These are phyloP conservation scores for Brachyrhaphis roseni DNA, from an alignment of 2,797 vertebrate genomes.

Conservation along the genomic window DNA sequence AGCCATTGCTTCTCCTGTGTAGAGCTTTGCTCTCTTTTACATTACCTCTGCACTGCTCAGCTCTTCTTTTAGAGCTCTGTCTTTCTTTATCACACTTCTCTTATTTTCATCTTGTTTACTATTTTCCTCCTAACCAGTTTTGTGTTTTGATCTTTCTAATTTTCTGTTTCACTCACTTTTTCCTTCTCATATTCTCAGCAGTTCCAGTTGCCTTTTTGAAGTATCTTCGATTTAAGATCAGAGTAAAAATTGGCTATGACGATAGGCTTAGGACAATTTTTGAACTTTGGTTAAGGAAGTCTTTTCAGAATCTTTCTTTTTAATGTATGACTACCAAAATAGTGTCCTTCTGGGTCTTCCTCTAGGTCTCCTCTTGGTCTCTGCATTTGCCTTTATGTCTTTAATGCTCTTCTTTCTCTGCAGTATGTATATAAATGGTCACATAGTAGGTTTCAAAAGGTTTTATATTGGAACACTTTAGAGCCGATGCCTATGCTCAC, in stretches of 20 bases:
- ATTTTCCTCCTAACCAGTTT: slow-evolving; percentile 6
- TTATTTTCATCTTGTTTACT: neutral
- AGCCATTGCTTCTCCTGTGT: slow-evolving; percentile 25
- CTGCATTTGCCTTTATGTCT: neutral
- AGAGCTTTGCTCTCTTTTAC: slow-evolving; percentile 20
- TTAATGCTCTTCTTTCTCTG: neutral
- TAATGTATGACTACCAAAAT: neutral
- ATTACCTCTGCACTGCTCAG: slow-evolving; percentile 29
- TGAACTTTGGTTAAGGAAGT: neutral
- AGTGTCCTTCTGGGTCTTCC: no score
- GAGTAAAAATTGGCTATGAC: slow-evolving; percentile 9
- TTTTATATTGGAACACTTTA: neutral
- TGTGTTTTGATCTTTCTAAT: neutral
- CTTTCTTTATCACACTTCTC: slow-evolving; percentile 3
- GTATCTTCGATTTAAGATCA: neutral
- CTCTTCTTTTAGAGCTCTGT: slow-evolving; percentile 28
- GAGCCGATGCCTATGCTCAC: neutral
- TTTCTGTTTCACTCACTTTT: slow-evolving; percentile 22
- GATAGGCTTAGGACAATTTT: neutral
- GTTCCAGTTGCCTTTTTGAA: slow-evolving; percentile 29
- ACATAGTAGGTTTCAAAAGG: neutral
- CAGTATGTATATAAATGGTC: neutral
- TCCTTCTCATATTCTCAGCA: slow-evolving; percentile 28
- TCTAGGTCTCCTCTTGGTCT: no score
- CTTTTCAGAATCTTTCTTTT: neutral